Conservation (phyloP, 1,140 invertebrate genomes). For the Nasonia longicornis region DNA sequence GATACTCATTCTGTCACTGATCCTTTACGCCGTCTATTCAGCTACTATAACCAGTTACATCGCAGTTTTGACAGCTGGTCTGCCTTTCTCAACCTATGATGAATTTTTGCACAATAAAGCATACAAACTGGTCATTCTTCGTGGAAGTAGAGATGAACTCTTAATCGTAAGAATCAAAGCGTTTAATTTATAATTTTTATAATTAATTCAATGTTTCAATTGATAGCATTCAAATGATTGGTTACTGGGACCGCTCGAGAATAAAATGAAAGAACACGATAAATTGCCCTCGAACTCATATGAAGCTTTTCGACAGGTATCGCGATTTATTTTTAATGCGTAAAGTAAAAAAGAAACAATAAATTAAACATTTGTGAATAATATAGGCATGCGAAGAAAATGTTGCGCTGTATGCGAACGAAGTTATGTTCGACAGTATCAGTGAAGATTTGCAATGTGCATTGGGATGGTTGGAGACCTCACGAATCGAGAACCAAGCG, state of each 20-base stretch:
- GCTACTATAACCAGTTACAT: conserved; percentile 1
- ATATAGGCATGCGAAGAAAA: neutral
- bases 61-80: neutral
- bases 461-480: neutral
- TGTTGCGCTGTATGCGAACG: neutral
- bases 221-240: neutral
- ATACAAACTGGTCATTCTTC: neutral
- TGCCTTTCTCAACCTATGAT: neutral
- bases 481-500: neutral
- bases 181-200: too few species aligned
- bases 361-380: too few species aligned
- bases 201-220: neutral
- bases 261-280: neutral
- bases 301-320: neutral
- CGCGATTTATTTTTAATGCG: too few species aligned
- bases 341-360: too few species aligned
- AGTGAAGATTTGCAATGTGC: neutral
- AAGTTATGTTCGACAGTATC: neutral
- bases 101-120: neutral
- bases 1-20: neutral
- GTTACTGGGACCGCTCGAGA: neutral
- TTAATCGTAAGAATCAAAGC: neutral
- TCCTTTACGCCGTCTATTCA: neutral
- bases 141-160: neutral
- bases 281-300: neutral